phyloP scores from a whole-genome alignment of 2,888 invertebrate species.

The Calliscelio sp. region DNA sequence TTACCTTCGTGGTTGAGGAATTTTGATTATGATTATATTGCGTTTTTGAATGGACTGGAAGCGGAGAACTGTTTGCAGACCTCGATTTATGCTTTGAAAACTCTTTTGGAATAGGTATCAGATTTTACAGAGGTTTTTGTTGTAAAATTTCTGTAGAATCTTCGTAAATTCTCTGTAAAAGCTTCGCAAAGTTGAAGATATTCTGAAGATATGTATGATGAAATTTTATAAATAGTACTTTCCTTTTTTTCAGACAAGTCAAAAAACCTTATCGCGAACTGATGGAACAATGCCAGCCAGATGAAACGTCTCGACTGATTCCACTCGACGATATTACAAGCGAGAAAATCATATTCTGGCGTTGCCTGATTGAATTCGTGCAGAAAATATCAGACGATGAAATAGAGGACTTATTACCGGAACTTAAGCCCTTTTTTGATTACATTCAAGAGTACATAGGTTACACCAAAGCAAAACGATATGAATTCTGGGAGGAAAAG shows the following conservation, averaged over 20 bases:
- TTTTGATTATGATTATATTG: conserved; percentile 90
- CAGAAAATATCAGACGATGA: conserved; percentile 87
- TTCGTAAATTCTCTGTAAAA: neutral
- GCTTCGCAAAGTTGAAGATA: no score
- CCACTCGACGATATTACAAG: conserved; percentile 87
- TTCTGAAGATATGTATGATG: neutral
- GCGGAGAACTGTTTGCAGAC: conserved; percentile 90
- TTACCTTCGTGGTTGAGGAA: conserved; percentile 92
- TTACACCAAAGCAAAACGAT: conserved; percentile 53
- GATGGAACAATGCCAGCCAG: conserved; percentile 85
- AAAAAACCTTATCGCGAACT: conserved; percentile 77
- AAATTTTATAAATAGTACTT: neutral
- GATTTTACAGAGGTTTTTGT: no score
- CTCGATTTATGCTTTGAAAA: conserved; percentile 87
- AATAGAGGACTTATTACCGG: conserved; percentile 89
- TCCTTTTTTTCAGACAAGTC: conserved; percentile 76
- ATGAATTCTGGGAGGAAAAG: conserved; percentile 73
- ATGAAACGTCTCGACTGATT: conserved; percentile 86
- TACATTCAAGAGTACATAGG: conserved; percentile 90
- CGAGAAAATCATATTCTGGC: conserved; percentile 89
- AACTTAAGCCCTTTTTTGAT: conserved; percentile 90
- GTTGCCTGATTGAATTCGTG: conserved; percentile 87
- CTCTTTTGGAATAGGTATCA: conserved; percentile 86
- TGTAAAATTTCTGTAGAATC: no score
- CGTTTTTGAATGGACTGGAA: conserved; percentile 91